A percentile compares a stretch with the other conserved stretches of the same genome.
phyloP scores from a whole-genome alignment of 1,140 invertebrate species.

The Drosophila carrolli region DNA sequence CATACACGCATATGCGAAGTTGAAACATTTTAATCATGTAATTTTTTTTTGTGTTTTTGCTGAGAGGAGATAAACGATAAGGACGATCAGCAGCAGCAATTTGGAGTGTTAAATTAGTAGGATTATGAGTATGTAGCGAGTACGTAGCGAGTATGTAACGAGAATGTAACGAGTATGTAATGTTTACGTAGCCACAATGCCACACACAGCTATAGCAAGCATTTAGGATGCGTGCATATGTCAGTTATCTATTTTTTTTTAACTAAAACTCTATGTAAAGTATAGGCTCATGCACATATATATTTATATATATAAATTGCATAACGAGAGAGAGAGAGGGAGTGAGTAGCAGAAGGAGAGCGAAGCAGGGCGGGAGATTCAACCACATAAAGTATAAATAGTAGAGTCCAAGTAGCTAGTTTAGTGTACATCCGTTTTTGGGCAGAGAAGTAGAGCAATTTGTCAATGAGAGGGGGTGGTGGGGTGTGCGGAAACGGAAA shows the following conservation, averaged over 20 bases:
- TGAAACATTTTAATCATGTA: conserved; percentile 25
- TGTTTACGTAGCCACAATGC: conserved; percentile 54
- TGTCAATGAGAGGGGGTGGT: conserved; percentile 2
- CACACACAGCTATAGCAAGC: conserved; percentile 52
- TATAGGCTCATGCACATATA: conserved; percentile 23
- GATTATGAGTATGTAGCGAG: conserved; percentile 8
- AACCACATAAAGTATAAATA: conserved; percentile 72
- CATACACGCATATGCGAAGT: conserved; percentile 7
- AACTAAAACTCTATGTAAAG: conserved; percentile 37
- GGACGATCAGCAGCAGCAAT: conserved; percentile 13
- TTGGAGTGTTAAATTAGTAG: conserved; percentile 13
- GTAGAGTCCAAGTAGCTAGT: conserved; percentile 65
- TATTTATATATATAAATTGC: conserved; percentile 15
- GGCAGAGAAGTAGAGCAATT: conserved; percentile 23
- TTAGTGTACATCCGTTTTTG: conserved; percentile 23
- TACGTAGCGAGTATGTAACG: conserved; percentile 25
- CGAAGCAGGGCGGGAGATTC: conserved; percentile 39
- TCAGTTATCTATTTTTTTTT: conserved; percentile 58
- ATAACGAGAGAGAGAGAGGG: not conserved
- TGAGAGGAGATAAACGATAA: not conserved
- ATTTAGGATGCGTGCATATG: conserved; percentile 52
- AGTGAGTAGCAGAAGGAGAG: conserved; percentile 2
- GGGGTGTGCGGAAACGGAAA: conserved; percentile 5
- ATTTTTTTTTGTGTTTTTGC: conserved; percentile 7
- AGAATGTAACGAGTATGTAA: conserved; percentile 35